Evolutionary conservation across 1,140 invertebrate species (phyloP), one percentile per base, ranked within the genome.

Genomic region (Wasmannia auropunctata): DNA sequence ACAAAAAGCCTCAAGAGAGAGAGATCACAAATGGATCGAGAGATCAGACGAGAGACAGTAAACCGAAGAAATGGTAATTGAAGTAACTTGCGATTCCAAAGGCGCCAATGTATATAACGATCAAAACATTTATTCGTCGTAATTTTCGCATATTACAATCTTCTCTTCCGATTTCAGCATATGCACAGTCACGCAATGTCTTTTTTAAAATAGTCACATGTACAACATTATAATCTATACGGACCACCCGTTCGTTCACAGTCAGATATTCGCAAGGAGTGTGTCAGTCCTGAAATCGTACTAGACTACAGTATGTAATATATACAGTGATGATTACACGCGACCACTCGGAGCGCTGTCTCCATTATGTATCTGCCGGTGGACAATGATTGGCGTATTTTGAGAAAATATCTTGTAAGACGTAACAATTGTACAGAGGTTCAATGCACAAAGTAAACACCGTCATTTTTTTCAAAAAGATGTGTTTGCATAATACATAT

Each of bases 111-210:
- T 81, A 81, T 58, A 63, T 90, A 92, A 92, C 90, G 87, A 89
- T 91, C 84, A 92, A 92, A 92, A 92, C 91, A 92, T 92, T 92
- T 92, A 92, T 92, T 92, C 88, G 51, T 86, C 86, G 25, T 89
- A 86, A 87, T 90, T 92, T 88, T 31, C 60, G 81, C 86, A 89
- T 87, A 89, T 91, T 92, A 92, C 86, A 92, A 91, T 91, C 16
- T 69, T 79, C 16, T 62, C 25, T 31, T 62, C 46, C 16, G 40
- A n/a, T 43, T n/a, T 75, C 37, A 74, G 54, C n/a, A n/a, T 51
- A 85, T 88, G 60, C 85, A 87, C 83, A 90, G 58, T 91, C 74
- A 84, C 62, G 86, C 67, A 63, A 86, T 91, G 75, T 67, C 16
- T 91, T 88, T n/a, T 67, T 85, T 88, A 91, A 85, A 92, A 90